Conservation (phyloP, 2,797 vertebrate genomes). For the Alfaro cultratus region DNA sequence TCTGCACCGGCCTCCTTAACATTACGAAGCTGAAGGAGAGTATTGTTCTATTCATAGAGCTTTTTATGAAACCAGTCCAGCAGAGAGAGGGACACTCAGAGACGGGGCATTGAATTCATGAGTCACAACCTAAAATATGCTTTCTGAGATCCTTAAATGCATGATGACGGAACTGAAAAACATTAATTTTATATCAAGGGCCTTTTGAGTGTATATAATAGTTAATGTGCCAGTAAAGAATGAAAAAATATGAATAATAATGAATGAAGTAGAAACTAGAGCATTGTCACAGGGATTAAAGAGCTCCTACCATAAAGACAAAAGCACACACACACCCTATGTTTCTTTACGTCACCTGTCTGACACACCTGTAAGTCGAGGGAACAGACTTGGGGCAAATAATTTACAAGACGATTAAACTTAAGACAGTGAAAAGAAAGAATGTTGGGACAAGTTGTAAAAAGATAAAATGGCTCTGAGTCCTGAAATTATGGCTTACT, state of each 20-base stretch:
- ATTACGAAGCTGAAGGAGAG: conserved; percentile 72
- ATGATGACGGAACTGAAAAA: conserved; percentile 20
- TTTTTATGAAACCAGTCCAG: conserved; percentile 69
- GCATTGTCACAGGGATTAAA: conserved; percentile 12
- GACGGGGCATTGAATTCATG: conserved; percentile 47
- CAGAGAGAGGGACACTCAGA: conserved; percentile 47
- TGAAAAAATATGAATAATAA: neutral
- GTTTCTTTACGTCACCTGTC: conserved; percentile 40
- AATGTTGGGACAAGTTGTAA: conserved; percentile 28
- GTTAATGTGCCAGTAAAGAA: conserved; percentile 11
- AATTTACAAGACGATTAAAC: conserved; percentile 53
- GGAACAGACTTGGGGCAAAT: conserved; percentile 50
- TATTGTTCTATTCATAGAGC: conserved; percentile 81
- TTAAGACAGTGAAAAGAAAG: conserved; percentile 14
- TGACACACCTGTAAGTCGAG: conserved; percentile 56
- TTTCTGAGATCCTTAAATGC: conserved; percentile 25
- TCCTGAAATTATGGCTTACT: neutral
- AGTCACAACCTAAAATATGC: conserved; percentile 48
- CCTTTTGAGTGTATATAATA: conserved; percentile 28
- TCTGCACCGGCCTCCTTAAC: conserved; percentile 71
- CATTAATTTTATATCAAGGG: conserved; percentile 20
- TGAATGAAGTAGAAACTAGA: conserved; percentile 8
- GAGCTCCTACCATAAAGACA: conserved; percentile 24
- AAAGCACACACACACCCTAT: conserved; percentile 35
- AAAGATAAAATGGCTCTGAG: neutral